Evolutionary conservation across 2,113 vertebrate species (phyloP), one percentile per base, ranked within the genome.

Genomic region (Phalacrocorax pelagicus): DNA sequence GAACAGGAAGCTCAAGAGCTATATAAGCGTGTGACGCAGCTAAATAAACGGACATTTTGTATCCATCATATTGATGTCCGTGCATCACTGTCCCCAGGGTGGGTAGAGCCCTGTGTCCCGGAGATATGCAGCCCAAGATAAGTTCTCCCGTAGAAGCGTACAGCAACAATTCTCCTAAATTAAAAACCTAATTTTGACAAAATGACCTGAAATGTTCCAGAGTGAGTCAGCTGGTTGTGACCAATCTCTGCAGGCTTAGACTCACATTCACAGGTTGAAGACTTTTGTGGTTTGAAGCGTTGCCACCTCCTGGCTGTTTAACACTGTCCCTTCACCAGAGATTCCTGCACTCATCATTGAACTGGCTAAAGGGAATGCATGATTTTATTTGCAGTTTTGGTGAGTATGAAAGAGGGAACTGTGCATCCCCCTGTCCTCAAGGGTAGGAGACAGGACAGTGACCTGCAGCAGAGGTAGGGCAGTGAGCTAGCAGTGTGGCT

Each of bases 291-390:
- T 78, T 81, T 73, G 65, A 54, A 34, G 9, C 8, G 30, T 70
- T 89, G 12, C 23, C 30, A 16, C 13, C 15, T 36, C 22, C 7
- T 34, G 49, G 4, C 11, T 87, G 5, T n/a, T 54, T 52, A 13
- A 71, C 55, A 9, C 9, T 49, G n/a, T 51, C 17, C 30, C 23
- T 74, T 44, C 12, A 1, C 36, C 44, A 77, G 32, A 73, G 16
- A 65, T 65, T 23, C 26, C 55, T 78, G 34, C 0, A 2, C 12
- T 44, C 23, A 6, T 12, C 15, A 4, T 18, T 34, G 32, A 24
- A 44, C 26, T 44, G 14, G 6, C 11, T 66, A 42, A 78, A 44
- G 46, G 23, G 23, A 78, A 40, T 0, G 0, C 2, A 3, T 19
- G 30, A 44, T 44, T 87, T 77, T 38, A 19, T 34, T 36, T 40